These are phyloP conservation scores for Stratiolaelaps scimitus DNA, from an alignment of 1,140 invertebrate species.

Conservation along the genomic window DNA sequence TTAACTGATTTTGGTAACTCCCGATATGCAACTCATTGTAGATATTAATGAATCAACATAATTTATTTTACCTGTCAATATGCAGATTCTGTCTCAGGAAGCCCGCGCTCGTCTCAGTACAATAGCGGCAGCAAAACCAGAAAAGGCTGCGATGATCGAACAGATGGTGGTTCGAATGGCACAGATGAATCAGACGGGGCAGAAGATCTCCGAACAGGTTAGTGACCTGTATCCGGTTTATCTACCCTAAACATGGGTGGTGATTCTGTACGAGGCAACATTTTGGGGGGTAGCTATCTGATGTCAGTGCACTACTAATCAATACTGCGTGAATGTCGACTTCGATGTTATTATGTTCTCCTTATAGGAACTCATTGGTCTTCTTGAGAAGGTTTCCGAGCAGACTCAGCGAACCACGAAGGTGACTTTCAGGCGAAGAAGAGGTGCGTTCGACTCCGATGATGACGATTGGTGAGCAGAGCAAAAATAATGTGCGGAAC, in stretches of 20 bases:
- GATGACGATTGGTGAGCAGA: slow-evolving; percentile 14
- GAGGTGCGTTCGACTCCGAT: slow-evolving; percentile 2
- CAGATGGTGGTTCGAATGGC: slow-evolving; percentile 3
- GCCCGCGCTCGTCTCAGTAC: slow-evolving; percentile 7
- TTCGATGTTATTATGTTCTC: background rate
- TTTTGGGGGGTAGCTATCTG: background rate
- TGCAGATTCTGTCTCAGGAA: slow-evolving; percentile 1
- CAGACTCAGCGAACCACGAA: slow-evolving; percentile 1
- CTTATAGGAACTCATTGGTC: background rate
- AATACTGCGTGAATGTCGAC: background rate
- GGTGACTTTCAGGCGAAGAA: slow-evolving; percentile 12
- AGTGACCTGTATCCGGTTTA: background rate
- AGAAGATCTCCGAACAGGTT: slow-evolving; percentile 12
- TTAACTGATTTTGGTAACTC: no score
- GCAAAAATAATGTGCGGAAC: no score
- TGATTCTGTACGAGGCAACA: no score
- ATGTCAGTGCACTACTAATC: background rate
- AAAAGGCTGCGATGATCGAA: background rate
- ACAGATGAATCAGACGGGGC: background rate
- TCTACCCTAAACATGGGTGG: no score
- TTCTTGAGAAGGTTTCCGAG: slow-evolving; percentile 1
- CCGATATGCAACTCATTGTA: no score
- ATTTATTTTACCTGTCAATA: background rate
- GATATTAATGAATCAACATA: background rate
- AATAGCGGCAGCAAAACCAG: slow-evolving; percentile 5